Base-by-base conservation (phyloP, 2,888 invertebrate species). In the Torymus auratus region DNA sequence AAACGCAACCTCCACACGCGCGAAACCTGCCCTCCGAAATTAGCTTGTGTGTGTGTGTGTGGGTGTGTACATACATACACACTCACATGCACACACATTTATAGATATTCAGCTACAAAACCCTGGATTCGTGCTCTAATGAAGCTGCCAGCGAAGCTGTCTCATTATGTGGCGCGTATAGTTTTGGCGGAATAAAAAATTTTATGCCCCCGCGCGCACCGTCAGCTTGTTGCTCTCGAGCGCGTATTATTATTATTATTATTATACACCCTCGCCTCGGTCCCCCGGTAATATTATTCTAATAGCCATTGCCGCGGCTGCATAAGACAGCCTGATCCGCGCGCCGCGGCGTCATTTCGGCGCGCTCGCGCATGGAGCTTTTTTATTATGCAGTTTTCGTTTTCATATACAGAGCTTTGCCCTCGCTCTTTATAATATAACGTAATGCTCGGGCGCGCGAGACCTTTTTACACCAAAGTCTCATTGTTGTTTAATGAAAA, bases 271-370 rank as follows among this genome's bases (percentile, higher is more conserved):
- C 28, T 56, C 14, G 41, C 56, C 65, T 4, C 73, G 11, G 20
- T 64, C 52, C n/a, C 41, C 78, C 81, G 41, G 55, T 81, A 82
- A 84, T 79, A 80, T 83, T 83, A 84, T 83, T 83, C 83, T 78
- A 82, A 82, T 83, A 80, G 80, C 81, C 82, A 83, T 84, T 83
- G 83, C 79, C 82, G 79, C 61, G 71, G 76, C 81, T 83, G 83
- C 78, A 78, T 83, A 84, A 84, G 83, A 83, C 84, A 80, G 72
- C 67, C 78, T 82, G 82, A 84, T 84, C 81, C 76, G 82, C 4
- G 69, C 41, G 14, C 50, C 50, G 50, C 67, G 28, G 60, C 67
- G 55, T 67, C 67, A 61, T 72, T 78, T 78, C 52, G 53, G 60
- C n/a, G 15, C 41, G 50, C 69, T 14, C 11, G 11, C 13, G 61